Evolutionary conservation across 2,113 vertebrate species (phyloP).

Genomic region (Stictonetta naevosa): DNA sequence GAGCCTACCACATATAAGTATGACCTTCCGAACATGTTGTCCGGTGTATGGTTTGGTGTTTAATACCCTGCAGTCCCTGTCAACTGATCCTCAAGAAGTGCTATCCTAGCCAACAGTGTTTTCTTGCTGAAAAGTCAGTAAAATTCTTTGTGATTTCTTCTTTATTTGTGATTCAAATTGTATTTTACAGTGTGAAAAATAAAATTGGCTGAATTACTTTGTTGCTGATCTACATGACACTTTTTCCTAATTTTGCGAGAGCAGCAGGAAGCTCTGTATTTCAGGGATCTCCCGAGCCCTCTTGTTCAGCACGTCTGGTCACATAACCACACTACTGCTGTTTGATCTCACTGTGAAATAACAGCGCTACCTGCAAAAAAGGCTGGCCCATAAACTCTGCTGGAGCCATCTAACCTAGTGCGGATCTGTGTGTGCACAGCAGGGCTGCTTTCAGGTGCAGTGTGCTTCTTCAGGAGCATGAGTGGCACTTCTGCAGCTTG

Average conservation of each 20-base stretch:
- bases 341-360: not conserved
- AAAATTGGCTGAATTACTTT: too few species aligned
- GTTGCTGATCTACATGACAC: rapidly evolving
- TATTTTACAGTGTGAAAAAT: not conserved
- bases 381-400: not conserved
- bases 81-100: not conserved
- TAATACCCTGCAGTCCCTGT: too few species aligned
- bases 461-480: not conserved
- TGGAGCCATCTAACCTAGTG: too few species aligned
- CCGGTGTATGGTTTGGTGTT: not conserved
- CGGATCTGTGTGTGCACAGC: too few species aligned
- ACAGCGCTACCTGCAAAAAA: not conserved
- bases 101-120: rapidly evolving
- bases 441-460: not conserved
- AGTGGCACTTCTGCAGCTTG: not conserved
- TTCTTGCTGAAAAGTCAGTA: not conserved
- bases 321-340: too few species aligned
- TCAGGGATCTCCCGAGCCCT: not conserved
- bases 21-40: rapidly evolving
- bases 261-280: not conserved
- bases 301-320: not conserved
- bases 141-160: not conserved
- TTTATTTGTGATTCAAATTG: not conserved
- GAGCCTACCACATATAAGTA: not conserved
- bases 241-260: not conserved